These are phyloP conservation scores for Hydractinia symbiolongicarpus DNA, from an alignment of 30 jellyfish, hydroid and myxozoan genomes.

Conservation along the genomic window DNA sequence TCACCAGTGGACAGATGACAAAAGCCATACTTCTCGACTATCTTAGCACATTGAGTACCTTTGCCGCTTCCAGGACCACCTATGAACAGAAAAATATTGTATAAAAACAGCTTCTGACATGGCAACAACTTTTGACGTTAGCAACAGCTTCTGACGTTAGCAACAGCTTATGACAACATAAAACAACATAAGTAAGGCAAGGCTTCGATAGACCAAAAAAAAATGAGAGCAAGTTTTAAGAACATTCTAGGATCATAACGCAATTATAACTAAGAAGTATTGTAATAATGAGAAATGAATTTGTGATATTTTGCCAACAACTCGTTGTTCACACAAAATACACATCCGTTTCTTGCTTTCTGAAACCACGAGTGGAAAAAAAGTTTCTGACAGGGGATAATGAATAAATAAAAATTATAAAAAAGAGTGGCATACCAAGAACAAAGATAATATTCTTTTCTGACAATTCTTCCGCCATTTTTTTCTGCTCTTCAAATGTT, in stretches of 20 bases:
- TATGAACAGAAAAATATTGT: not conserved
- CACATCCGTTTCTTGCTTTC: not conserved
- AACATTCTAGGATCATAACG: too few relatives aligned
- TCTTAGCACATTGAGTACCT: constrained; percentile 95
- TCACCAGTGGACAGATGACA: constrained; percentile 95
- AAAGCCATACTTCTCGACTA: constrained; percentile 74
- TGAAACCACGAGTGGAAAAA: not conserved
- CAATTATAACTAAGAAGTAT: too few relatives aligned
- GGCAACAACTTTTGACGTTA: not conserved
- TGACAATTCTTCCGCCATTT: constrained; percentile 25
- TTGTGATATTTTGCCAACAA: too few relatives aligned
- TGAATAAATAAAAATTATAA: too few relatives aligned
- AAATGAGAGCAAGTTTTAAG: too few relatives aligned
- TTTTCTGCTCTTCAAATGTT: constrained; percentile 6
- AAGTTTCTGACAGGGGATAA: not conserved
- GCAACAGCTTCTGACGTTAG: too few relatives aligned
- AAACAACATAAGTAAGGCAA: too few relatives aligned
- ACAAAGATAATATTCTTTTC: constrained; percentile 67
- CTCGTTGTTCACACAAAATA: not conserved
- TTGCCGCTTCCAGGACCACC: constrained; percentile 99
- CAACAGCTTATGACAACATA: too few relatives aligned
- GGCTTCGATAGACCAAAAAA: too few relatives aligned
- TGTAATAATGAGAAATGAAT: too few relatives aligned
- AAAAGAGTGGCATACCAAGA: constrained; percentile 40
- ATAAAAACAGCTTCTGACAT: not conserved